Evolutionary conservation across 2,797 vertebrate species (phyloP), one percentile per base, ranked within the genome.

Genomic region (Rhabdomys pumilio): DNA sequence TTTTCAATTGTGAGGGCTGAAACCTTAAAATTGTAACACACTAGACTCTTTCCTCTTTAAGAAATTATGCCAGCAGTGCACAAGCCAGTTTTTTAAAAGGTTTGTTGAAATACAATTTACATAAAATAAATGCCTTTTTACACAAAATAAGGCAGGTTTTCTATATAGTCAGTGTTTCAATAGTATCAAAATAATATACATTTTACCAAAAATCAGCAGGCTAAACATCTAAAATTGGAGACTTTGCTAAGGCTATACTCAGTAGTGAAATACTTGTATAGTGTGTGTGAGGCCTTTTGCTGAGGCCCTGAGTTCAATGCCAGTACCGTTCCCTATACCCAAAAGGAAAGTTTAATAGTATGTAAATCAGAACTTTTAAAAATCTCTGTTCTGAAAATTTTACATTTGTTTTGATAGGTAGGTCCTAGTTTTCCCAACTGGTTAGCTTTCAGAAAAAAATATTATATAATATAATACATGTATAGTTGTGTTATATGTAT

Each of bases 61-160:
- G 38, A 96, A 84, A 75, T 69, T 38, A 76, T 89, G 57, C 7
- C 26, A 88, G 72, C 81, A 90, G 0, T 95, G 59, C 20, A 91
- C 17, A 82, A 76, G 22, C 13, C 82, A 92, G 53, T 89, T 57
- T 83, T 31, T 79, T 73, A 26, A 61, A 61, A 6, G 22, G 22
- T 69, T 92, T 94, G 80, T 82, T 89, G 47, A 95, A 10, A 20
- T 94, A 76, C 53, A 77, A 77, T 90, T 83, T 92, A 81, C 6
- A 55, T 96, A 73, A 94, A 97, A 94, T 34, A 76, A 89, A 76
- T 91, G 38, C 79, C 38, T 83, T 29, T 76, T 90, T 93, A 92
- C 13, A 59, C 89, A 41, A 92, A 26, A 65, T 89, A 41, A 90
- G 4, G 4, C 17, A 80, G 57, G 83, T 91, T 97, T 90, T 77